Percentiles rank a stretch among this genome's conserved stretches.
Conservation (phyloP, 2,797 vertebrate species). For the Babyrousa celebensis region DNA sequence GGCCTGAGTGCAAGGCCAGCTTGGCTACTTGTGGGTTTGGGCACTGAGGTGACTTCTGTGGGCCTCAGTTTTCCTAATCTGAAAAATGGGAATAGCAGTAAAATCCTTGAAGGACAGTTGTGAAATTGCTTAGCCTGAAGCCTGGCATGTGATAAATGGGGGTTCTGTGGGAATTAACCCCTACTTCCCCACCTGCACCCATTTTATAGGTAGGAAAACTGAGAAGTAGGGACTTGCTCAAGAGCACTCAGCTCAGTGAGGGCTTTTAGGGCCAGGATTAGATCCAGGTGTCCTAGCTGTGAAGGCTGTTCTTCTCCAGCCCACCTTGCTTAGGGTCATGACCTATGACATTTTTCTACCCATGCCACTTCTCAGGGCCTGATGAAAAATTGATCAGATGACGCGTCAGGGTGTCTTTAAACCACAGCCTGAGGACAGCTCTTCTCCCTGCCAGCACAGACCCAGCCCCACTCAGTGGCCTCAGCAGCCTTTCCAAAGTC, state of each 20-base stretch:
- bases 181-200: rapidly evolving
- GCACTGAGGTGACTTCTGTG: background rate
- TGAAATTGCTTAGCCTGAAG: background rate
- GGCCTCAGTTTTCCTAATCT: slow-evolving; percentile 39
- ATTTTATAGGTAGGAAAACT: background rate
- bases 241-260: background rate
- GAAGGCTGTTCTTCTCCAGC: background rate
- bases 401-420: background rate
- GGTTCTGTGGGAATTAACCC: background rate
- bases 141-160: background rate
- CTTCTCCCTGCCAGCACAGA: background rate
- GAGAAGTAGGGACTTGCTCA: background rate
- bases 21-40: background rate
- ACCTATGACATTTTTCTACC: background rate
- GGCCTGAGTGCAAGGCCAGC: background rate
- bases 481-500: background rate
- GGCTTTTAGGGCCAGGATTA: background rate
- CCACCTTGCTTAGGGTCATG: too few relatives aligned
- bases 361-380: background rate
- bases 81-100: background rate
- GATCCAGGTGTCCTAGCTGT: background rate
- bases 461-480: too few relatives aligned
- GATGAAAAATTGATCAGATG: background rate
- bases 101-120: background rate
- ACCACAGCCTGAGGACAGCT: background rate